A percentile compares a stretch with the other conserved stretches of the same genome.
Conservation (phyloP, 2,113 vertebrate genomes). For the Pelecanoides urinatrix region DNA sequence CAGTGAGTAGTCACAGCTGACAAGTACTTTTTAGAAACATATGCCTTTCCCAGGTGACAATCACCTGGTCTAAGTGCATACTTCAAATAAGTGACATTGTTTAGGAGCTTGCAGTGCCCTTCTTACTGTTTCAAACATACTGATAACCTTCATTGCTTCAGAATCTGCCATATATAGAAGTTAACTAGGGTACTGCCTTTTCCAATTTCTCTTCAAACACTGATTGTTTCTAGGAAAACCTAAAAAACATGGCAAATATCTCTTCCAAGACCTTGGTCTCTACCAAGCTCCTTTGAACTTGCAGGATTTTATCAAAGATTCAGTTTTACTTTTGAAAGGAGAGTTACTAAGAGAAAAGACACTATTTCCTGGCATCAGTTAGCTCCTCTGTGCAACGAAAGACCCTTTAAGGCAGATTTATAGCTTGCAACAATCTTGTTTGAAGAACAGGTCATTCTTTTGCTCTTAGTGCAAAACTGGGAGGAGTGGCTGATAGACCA, state of each 20-base stretch:
- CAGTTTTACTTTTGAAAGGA: not conserved
- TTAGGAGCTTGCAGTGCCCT: not conserved
- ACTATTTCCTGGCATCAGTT: not conserved
- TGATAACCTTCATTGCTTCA: not conserved
- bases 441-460: not conserved
- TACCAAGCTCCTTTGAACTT: not conserved
- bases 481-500: not conserved
- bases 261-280: not conserved
- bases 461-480: not conserved
- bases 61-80: not conserved
- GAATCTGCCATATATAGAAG: not conserved
- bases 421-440: not conserved
- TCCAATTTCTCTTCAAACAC: not conserved
- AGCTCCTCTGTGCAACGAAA: not conserved
- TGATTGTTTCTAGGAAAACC: not conserved
- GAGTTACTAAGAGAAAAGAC: not conserved
- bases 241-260: not conserved
- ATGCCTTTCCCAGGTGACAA: not conserved
- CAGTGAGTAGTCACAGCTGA: not conserved
- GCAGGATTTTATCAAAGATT: not conserved
- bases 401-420: not conserved
- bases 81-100: not conserved
- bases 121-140: not conserved
- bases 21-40: not conserved
- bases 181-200: not conserved